Evolutionary conservation across 1,140 invertebrate species (phyloP), one percentile per base, ranked within the genome.

Genomic region (Sesamia nonagrioides): DNA sequence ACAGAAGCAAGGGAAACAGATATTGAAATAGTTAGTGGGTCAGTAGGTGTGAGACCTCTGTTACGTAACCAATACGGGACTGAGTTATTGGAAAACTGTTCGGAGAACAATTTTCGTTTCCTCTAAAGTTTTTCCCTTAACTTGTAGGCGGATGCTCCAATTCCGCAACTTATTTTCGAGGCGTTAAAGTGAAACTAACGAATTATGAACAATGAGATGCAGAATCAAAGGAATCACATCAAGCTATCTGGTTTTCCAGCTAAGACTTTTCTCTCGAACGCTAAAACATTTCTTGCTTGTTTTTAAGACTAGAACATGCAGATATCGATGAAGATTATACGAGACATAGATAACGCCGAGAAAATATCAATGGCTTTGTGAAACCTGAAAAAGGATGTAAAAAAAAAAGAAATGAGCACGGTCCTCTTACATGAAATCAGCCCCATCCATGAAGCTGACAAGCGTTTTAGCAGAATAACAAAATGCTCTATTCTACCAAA

Each of bases 21-120:
- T 68, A 68, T 40, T 21, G 15, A 40, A 48, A 68, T 54, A 71
- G 27, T 35, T 71, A 35, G 27, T 71, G 27, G 48, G 68, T 71
- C 48, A 71, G 48, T 33, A 45, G 68, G 50, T 71, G 42, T 42
- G 37, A 8, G 27, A n/a, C 27, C 33, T 18, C 37, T 71, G 54
- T 71, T 71, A 54, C 50, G 68, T 48, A 37, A 71, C 48, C 68
- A 54, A 71, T 54, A 71, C 54, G 50, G 68, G 21, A 4, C 11
- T 37, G 33, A 52, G 15, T 71, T 54, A 54, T 54, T 71, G 68
- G 48, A 71, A 35, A 71, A 18, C 40, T n/a, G 45, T 52, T 71
- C 21, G 21, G 13, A 27, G 18, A 69, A 48, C 21, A 48, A 27
- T 69, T 6, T 69, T 50, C 21, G 40, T 63, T 48, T 11, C 21